Percentiles rank a stretch among this genome's conserved stretches.
Evolutionary conservation across 2,113 vertebrate genomes (phyloP).

Genomic region (Pelobates fuscus): DNA sequence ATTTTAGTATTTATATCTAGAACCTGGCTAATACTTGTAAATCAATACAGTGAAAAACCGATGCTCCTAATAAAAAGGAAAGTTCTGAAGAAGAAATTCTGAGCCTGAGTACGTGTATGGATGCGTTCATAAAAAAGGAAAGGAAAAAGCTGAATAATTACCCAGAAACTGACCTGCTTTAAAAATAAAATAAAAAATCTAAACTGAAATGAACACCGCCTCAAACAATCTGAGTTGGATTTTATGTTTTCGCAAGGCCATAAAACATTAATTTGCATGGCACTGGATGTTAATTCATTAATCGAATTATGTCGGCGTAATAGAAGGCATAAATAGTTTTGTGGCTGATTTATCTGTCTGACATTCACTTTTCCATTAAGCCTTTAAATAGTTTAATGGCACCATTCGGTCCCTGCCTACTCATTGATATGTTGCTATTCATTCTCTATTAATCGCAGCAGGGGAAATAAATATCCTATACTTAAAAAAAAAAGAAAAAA

Average conservation of each 20-base stretch:
- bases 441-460: constrained; percentile 30
- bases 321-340: constrained; percentile 27
- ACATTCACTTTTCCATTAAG: constrained; percentile 46
- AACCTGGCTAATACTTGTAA: too few species aligned
- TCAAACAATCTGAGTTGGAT: not conserved
- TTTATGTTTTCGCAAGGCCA: constrained; percentile 16
- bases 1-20: too few species aligned
- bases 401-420: constrained; percentile 23
- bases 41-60: too few species aligned
- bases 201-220: constrained; percentile 7
- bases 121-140: too few species aligned
- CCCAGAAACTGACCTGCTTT: not conserved
- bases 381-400: constrained; percentile 41
- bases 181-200: not conserved
- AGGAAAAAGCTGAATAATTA: too few species aligned
- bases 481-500: not conserved
- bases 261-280: constrained; percentile 47
- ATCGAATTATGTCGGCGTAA: constrained; percentile 30
- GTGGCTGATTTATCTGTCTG: constrained; percentile 32
- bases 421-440: constrained; percentile 1
- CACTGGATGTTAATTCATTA: constrained; percentile 46
- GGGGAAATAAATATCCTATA: not conserved
- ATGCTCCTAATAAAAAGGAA: too few species aligned
- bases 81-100: too few species aligned
- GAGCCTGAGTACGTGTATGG: too few species aligned